Evolutionary conservation across 2,797 vertebrate species (phyloP).

Genomic region (Pseudomugil tenellus): DNA sequence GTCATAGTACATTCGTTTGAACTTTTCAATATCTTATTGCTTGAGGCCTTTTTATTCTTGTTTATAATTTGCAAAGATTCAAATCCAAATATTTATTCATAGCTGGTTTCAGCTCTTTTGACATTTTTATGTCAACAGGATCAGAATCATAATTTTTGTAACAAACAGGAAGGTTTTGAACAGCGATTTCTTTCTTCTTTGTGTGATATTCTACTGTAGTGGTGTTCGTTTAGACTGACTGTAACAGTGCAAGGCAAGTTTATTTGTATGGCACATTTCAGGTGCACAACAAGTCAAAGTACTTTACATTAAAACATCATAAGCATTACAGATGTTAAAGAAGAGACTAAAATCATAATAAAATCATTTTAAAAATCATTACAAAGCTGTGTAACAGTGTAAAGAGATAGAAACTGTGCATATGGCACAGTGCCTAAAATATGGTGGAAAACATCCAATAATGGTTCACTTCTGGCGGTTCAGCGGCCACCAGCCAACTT

Average conservation of each 20-base stretch:
- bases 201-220: constrained; percentile 15
- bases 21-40: too few relatives aligned
- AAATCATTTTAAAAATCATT: too few relatives aligned
- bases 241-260: constrained; percentile 26
- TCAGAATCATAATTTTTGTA: neutral
- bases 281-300: too few relatives aligned
- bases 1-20: neutral
- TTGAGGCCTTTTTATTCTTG: too few relatives aligned
- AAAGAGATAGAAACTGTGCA: too few relatives aligned
- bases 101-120: neutral
- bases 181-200: neutral
- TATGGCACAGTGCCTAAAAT: constrained; percentile 66
- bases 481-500: constrained; percentile 59
- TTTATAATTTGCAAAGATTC: too few relatives aligned
- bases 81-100: neutral
- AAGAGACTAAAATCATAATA: too few relatives aligned
- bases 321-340: too few relatives aligned
- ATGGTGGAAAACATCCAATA: constrained; percentile 67
- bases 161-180: neutral
- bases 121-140: neutral
- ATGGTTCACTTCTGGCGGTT: constrained; percentile 52
- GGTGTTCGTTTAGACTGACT: constrained; percentile 18
- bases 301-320: too few relatives aligned
- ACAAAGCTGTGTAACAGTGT: too few relatives aligned
- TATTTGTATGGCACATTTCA: too few relatives aligned